phyloP scores from a whole-genome alignment of 2,888 invertebrate genomes.

The Halocaridina rubra region DNA sequence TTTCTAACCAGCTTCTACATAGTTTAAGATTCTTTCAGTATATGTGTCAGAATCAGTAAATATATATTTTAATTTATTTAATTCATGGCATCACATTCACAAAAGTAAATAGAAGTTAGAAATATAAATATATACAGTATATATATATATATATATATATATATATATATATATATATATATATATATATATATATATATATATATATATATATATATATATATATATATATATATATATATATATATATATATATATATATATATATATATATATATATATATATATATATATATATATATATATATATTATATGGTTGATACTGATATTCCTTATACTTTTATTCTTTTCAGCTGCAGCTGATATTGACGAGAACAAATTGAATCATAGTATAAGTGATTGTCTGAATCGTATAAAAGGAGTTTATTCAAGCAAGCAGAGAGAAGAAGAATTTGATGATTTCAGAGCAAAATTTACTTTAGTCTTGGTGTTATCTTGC shows the following conservation, averaged over 20 bases:
- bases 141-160: neutral
- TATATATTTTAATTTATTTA: no score
- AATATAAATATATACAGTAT: neutral
- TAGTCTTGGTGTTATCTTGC: conserved; percentile 22
- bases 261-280: neutral
- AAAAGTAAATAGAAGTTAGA: no score
- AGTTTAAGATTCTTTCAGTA: no score
- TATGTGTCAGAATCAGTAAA: no score
- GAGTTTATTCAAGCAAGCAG: neutral
- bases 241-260: neutral
- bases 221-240: neutral
- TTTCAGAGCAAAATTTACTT: neutral
- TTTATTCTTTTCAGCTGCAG: conserved; percentile 22
- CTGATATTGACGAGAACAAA: conserved; percentile 10
- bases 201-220: neutral
- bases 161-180: neutral
- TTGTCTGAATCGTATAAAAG: conserved; percentile 33
- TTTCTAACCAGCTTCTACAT: no score
- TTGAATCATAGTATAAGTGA: conserved; percentile 14
- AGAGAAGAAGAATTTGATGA: conserved; percentile 17
- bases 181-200: conserved; percentile 1
- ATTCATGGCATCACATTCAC: no score
- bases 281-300: neutral
- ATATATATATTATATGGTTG: neutral
- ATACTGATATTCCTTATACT: neutral